Evolutionary conservation across 2,888 invertebrate genomes (phyloP), one percentile per base, ranked within the genome.

Genomic region (Chloroclystis v-ata): DNA sequence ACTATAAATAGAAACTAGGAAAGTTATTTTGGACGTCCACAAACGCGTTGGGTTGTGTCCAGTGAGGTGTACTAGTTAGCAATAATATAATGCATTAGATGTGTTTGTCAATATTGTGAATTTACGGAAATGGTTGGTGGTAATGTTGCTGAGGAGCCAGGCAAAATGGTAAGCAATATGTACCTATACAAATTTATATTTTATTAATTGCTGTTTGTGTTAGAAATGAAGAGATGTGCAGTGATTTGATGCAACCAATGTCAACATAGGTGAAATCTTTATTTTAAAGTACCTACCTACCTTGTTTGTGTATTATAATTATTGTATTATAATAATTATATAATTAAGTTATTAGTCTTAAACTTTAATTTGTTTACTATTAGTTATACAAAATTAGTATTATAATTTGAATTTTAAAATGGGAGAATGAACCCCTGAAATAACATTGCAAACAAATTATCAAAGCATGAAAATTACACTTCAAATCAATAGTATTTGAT

Each of bases 1-100:
- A 53, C 78, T 86, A 86, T 69, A 75, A 72, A 75, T 86, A 86
- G 84, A 82, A 74, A 78, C 73, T 81, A 75, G 82, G 71, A 75
- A 69, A 75, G 66, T 73, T 82, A 81, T 77, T 75, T 78, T 67
- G 72, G 72, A 68, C 63, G 62, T 61, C 58, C 69, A 63, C 20
- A 35, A 35, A 33, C 50, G 54, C 54, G 14, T 40, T 29, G 35
- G 13, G 25, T 54, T 54, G 49, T 50, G 44, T 39, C 55, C 55
- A 52, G 52, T 47, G 41, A 38, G 41, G 43, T 42, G 45, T 37
- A 45, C 47, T 49, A 43, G 40, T 45, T 49, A n/a, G n/a, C n/a
- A n/a, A n/a, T n/a, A n/a, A n/a, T n/a, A n/a, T 49, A 24, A 35
- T 35, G 35, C 32, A 33, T 33, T 16, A 14, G 37, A 37, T 43